Conservation (phyloP, 2,113 vertebrate species). For the Periophthalmus modestus region DNA sequence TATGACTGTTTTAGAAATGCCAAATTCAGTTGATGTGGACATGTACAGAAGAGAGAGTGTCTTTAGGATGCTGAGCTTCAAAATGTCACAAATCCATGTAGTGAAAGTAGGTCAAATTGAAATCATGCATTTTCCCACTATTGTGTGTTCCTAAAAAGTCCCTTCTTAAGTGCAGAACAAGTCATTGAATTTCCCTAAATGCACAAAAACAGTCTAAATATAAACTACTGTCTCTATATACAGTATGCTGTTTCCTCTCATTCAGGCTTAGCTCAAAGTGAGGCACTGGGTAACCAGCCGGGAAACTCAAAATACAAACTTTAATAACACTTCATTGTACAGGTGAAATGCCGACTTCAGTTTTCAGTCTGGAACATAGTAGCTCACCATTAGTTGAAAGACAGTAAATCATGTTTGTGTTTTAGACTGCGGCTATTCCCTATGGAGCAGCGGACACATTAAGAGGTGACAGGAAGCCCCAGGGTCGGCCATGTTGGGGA, state of each 20-base stretch:
- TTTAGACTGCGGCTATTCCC: slow-evolving; percentile 9
- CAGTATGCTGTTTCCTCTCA: slow-evolving; percentile 60
- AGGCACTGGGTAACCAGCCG: slow-evolving; percentile 48
- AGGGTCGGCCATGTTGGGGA: slow-evolving; percentile 67
- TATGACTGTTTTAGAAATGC: too few species aligned
- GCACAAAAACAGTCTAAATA: slow-evolving; percentile 39
- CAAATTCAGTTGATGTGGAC: too few species aligned
- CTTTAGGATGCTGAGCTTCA: too few species aligned
- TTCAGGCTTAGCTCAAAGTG: slow-evolving; percentile 44
- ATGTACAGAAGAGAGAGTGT: too few species aligned
- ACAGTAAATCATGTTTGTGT: slow-evolving; percentile 1
- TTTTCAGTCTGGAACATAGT: not conserved
- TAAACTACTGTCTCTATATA: slow-evolving; percentile 46
- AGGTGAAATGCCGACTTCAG: not conserved
- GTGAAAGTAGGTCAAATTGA: not conserved
- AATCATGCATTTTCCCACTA: slow-evolving; percentile 4
- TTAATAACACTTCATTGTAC: not conserved
- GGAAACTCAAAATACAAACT: slow-evolving; percentile 26
- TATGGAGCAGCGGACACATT: slow-evolving; percentile 18
- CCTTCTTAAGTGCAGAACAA: slow-evolving; percentile 36
- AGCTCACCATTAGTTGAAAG: not conserved
- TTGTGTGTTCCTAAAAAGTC: slow-evolving; percentile 13
- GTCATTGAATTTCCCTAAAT: slow-evolving; percentile 39
- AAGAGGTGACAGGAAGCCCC: slow-evolving; percentile 63
- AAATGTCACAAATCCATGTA: too few species aligned